Evolutionary conservation across 2,888 invertebrate species (phyloP), one percentile per base, ranked within the genome.

Genomic region (Graphium colonna): DNA sequence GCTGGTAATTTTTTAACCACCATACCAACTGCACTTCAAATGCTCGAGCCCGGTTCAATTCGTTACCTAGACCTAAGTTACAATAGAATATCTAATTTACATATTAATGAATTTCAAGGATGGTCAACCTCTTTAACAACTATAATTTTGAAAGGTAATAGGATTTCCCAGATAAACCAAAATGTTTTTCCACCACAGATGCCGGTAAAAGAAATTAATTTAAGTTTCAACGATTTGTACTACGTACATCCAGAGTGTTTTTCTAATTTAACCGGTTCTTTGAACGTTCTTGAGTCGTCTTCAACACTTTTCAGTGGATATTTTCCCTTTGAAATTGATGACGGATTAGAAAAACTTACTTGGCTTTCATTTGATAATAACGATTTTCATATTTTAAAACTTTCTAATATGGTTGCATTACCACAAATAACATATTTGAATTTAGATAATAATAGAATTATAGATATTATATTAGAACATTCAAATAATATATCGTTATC

Each of bases 361-460:
- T 96, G 96, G 95, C 84, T 97, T 56, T 95, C 96, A 0, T 86
- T 97, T 68, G 97, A 97, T 78, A 96, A 96, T 81, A 97, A 97
- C 71, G 95, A 96, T 73, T 93, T 97, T 64, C 94, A 95, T 73
- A 90, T 91, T 10, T 87, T 96, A 12, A 92, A 93, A 51, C 90
- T 93, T 39, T 92, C 93, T n/a, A 93, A 95, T 4, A 91, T 96
- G 38, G 92, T 92, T 56, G 90, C 92, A 46, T 92, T 95, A 75
- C 90, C 91, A 5, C 92, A 93, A 69, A 74, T 96, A 18, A 94
- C 94, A 71, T 96, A 96, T 81, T 89, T 97, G 53, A 97, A 97
- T 79, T 84, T 97, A 69, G 96, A 96, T 71, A 96, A 95, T 51
- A 97, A 97, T 81, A 92, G 94, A 65, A 90, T 97, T 9, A 92